Evolutionary conservation across 1,140 invertebrate genomes (phyloP).

Genomic region (Zaprionus gabonicus): DNA sequence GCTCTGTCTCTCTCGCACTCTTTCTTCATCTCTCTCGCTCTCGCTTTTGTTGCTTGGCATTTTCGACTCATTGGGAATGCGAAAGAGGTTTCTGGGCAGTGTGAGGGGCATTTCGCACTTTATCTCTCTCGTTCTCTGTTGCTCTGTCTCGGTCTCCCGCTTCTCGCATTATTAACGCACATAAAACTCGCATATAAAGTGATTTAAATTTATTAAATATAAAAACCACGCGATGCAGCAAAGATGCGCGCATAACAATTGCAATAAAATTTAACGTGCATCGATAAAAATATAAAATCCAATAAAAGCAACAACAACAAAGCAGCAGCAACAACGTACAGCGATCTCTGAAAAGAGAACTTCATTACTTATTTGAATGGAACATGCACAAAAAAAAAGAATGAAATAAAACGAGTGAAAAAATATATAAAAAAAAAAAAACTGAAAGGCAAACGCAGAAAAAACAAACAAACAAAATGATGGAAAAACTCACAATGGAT

Average conservation of each 20-base stretch:
- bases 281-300: constrained; percentile 79
- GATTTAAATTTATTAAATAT: constrained; percentile 84
- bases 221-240: constrained; percentile 61
- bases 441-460: constrained; percentile 51
- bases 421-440: constrained; percentile 34
- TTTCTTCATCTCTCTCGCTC: not conserved
- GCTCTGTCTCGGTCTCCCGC: not conserved
- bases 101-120: constrained; percentile 8
- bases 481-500: constrained; percentile 71
- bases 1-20: not conserved
- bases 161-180: constrained; percentile 77
- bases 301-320: constrained; percentile 66
- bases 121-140: not conserved
- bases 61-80: constrained; percentile 20
- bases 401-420: constrained; percentile 18
- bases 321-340: constrained; percentile 36
- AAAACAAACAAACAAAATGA: constrained; percentile 57
- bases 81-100: not conserved
- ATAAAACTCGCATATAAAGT: constrained; percentile 83
- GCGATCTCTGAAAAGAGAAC: constrained; percentile 60
- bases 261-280: constrained; percentile 82
- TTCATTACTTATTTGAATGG: constrained; percentile 80
- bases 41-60: not conserved
- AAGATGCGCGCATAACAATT: constrained; percentile 80
- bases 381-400: constrained; percentile 45